Percentiles rank a stretch among this genome's conserved stretches.
Evolutionary conservation across 2,113 vertebrate species (phyloP).

Genomic region (Malurus melanocephalus): DNA sequence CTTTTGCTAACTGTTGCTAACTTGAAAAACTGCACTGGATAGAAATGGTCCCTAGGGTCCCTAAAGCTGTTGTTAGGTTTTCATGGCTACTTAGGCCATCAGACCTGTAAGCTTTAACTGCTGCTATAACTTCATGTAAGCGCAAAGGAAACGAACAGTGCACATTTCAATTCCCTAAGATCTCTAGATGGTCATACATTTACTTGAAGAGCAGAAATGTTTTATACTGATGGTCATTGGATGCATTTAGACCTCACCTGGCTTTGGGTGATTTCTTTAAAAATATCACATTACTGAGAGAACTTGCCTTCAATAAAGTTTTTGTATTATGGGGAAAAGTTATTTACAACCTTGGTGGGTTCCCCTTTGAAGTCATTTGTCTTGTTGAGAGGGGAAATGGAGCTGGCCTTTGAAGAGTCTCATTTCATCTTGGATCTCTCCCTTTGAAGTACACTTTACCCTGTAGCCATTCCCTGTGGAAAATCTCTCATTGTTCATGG

Average conservation of each 20-base stretch:
- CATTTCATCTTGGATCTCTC: slow-evolving; percentile 57
- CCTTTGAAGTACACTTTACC: slow-evolving; percentile 63
- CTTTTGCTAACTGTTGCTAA: background rate
- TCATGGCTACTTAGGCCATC: background rate
- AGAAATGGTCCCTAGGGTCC: background rate
- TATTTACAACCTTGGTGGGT: slow-evolving; percentile 62
- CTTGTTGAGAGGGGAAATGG: slow-evolving; percentile 56
- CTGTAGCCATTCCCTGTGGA: slow-evolving; percentile 52
- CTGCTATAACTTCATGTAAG: background rate
- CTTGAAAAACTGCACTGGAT: background rate
- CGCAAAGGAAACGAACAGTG: background rate
- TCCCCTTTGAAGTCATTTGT: slow-evolving; percentile 65
- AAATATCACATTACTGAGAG: slow-evolving; percentile 47
- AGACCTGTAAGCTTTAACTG: background rate
- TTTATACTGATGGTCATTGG: background rate
- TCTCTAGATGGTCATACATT: background rate
- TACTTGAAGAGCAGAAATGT: background rate
- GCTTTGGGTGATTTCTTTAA: slow-evolving; percentile 28
- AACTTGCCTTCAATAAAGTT: slow-evolving; percentile 38
- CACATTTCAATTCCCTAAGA: background rate
- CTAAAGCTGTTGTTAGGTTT: background rate
- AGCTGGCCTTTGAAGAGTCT: slow-evolving; percentile 62
- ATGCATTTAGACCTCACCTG: slow-evolving; percentile 33
- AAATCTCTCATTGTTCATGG: slow-evolving; percentile 61
- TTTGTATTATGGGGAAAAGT: slow-evolving; percentile 45